A percentile compares a stretch with the other conserved stretches of the same genome.
phyloP scores from a whole-genome alignment of 1,140 invertebrate species.

The Drosophila sucinea region DNA sequence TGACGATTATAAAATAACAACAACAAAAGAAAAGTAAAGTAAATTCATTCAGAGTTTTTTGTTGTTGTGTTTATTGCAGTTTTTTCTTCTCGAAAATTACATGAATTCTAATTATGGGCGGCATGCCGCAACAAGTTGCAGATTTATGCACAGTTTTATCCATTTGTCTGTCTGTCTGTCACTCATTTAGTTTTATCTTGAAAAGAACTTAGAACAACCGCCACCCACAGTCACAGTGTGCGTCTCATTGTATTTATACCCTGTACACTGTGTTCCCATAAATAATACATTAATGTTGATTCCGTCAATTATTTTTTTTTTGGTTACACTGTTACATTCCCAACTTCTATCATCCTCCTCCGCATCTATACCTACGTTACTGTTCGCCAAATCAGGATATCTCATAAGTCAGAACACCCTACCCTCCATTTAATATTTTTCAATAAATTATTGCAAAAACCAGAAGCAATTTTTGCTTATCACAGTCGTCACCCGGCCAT shows the following conservation, averaged over 20 bases:
- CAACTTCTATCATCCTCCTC: no score
- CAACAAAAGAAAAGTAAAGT: constrained; percentile 10
- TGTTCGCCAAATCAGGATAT: background rate
- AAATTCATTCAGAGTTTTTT: constrained; percentile 18
- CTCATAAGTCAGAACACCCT: background rate
- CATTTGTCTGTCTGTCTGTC: no score
- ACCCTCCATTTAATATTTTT: background rate
- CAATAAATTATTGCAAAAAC: constrained; percentile 8
- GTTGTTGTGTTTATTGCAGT: background rate
- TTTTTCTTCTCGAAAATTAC: background rate
- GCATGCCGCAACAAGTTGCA: constrained; percentile 15
- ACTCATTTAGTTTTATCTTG: no score
- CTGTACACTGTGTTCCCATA: no score
- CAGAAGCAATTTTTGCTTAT: constrained; percentile 13
- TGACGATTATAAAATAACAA: constrained; percentile 11
- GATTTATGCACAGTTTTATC: background rate
- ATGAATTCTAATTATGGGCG: constrained; percentile 14
- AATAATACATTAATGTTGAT: no score
- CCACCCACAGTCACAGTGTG: no score
- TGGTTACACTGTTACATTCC: no score
- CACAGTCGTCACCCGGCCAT: background rate
- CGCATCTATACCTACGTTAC: no score
- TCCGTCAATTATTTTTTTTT: no score
- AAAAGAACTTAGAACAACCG: background rate
- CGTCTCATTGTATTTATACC: no score